These are phyloP conservation scores for Bembecia ichneumoniformis DNA, from an alignment of 2,888 invertebrate species.

Conservation along the genomic window DNA sequence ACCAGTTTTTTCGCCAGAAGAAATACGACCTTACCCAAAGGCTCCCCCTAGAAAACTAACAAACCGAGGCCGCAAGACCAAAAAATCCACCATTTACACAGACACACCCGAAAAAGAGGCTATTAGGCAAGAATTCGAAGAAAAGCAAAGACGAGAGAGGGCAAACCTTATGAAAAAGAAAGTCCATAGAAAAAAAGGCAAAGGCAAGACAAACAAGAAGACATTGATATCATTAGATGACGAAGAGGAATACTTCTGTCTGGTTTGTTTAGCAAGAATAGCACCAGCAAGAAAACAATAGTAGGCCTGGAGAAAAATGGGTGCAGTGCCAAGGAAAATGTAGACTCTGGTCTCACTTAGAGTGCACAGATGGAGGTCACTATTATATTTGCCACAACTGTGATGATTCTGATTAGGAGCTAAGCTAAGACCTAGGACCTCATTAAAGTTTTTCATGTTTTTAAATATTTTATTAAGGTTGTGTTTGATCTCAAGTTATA, in stretches of 20 bases:
- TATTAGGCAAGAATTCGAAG: slow-evolving; percentile 12
- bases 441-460: neutral
- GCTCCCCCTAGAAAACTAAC: slow-evolving; percentile 10
- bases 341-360: slow-evolving; percentile 9
- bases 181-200: slow-evolving; percentile 8
- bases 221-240: no score
- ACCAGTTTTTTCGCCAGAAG: slow-evolving; percentile 11
- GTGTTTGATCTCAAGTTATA: neutral
- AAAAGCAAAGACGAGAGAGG: slow-evolving; percentile 1
- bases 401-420: slow-evolving; percentile 1
- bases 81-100: slow-evolving; percentile 14
- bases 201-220: slow-evolving; percentile 5
- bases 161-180: slow-evolving; percentile 11
- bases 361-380: slow-evolving; percentile 7
- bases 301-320: slow-evolving; percentile 10
- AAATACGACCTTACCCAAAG: slow-evolving; percentile 15
- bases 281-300: slow-evolving; percentile 6
- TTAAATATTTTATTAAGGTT: neutral
- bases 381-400: slow-evolving; percentile 7
- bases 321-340: slow-evolving; percentile 8
- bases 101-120: slow-evolving; percentile 18
- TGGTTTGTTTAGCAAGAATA: slow-evolving; percentile 12
- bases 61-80: slow-evolving; percentile 8
- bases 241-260: slow-evolving; percentile 12
- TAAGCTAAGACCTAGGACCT: neutral